These are phyloP conservation scores for Lasioglossum marginatum DNA, from an alignment of 2,888 invertebrate species.

Conservation along the genomic window DNA sequence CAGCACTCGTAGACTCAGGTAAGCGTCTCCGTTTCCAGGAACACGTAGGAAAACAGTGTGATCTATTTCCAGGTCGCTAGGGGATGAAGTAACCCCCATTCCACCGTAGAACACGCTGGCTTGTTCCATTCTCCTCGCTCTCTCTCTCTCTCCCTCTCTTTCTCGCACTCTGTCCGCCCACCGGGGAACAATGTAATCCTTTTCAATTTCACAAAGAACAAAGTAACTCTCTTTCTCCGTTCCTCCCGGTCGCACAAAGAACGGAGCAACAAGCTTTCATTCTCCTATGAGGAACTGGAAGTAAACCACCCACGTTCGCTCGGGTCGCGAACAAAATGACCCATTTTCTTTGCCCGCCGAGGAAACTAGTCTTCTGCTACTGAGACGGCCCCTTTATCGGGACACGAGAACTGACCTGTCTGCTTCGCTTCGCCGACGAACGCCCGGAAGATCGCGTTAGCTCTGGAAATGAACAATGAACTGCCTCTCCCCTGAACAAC, in stretches of 20 bases:
- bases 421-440: background rate
- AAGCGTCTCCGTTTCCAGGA: background rate
- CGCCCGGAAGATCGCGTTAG: background rate
- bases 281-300: conserved; percentile 11
- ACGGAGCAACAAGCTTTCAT: conserved; percentile 26
- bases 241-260: conserved; percentile 9
- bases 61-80: background rate
- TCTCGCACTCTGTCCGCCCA: background rate
- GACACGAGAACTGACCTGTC: background rate
- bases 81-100: background rate
- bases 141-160: background rate
- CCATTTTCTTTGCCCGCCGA: conserved; percentile 10
- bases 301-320: conserved; percentile 41
- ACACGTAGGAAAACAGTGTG: conserved; percentile 1
- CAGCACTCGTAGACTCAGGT: background rate
- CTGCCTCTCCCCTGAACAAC: too few relatives aligned
- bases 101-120: conserved; percentile 1
- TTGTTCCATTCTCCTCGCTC: background rate
- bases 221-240: conserved; percentile 12
- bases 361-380: background rate
- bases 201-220: conserved; percentile 34
- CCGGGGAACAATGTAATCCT: conserved; percentile 33
- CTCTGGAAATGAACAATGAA: too few relatives aligned
- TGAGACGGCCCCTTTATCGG: background rate
- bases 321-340: conserved; percentile 33